Base-by-base conservation (phyloP, 1,140 invertebrate species). In the Hermetia illucens region DNA sequence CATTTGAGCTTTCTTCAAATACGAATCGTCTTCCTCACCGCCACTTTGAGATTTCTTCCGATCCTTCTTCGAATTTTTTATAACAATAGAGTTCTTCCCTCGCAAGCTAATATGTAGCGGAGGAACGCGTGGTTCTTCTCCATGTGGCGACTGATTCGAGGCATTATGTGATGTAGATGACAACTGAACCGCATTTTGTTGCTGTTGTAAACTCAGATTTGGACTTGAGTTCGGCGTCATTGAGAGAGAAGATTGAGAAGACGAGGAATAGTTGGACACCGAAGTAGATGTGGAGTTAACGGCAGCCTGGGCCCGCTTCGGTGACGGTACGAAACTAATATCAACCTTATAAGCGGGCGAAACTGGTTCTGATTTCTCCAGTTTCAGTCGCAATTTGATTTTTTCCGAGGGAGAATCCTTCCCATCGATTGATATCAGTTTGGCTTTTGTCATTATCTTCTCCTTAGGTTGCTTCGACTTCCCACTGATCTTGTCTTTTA, bases 91-190 rank as follows among this genome's bases (percentile, higher is more conserved):
- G 62, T 88, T 88, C 31, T 82, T 67, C 6, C 86, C 86, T 43
- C 85, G 68, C 33, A 92, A 62, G 35, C 84, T 87, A 49, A 92
- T 91, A 53, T 91, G 87, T 49, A 92, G 64, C 2, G 87, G 87
- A 17, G 88, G 87, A 15, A 92, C 86, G 40, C 84, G 67, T 2
- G 80, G 76, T 49, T 88, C 84, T 40, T 77, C 76, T 2, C 69
- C 69, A 2, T 61, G 56, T n/a, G 58, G 42, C 4, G 43, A 19
- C 10, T 16, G 25, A 36, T 61, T 59, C 5, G 59, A 57, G 10
- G 48, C 50, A 40, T 59, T 60, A 19, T 44, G 39, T 37, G 51
- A 56, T 19, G 5, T 25, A n/a, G n/a, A n/a, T 25, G 24, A n/a
- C 24, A 8, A n/a, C n/a, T 25, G 24, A 25, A 8, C n/a, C 8